Percentiles rank a stretch among this genome's conserved stretches.
Conservation (phyloP, 2,888 invertebrate species). For the Tachina fera region DNA sequence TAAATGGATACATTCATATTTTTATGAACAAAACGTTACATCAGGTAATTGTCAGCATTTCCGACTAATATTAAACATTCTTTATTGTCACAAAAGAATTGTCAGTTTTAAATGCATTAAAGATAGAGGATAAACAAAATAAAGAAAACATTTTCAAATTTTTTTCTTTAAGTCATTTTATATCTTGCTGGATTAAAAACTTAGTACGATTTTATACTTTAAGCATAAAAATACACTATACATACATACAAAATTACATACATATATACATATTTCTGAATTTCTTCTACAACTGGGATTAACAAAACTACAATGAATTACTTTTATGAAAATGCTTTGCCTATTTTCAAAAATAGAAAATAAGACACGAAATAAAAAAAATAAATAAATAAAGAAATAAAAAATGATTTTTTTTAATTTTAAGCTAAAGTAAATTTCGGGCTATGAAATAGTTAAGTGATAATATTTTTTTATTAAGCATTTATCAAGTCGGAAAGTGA, state of each 20-base stretch:
- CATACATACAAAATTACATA: neutral
- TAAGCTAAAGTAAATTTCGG: neutral
- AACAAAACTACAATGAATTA: conserved; percentile 16
- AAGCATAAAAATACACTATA: neutral
- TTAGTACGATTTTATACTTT: neutral
- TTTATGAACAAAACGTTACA: too few species aligned
- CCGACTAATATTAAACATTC: neutral
- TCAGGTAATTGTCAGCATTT: neutral
- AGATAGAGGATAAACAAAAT: neutral
- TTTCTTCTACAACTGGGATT: neutral
- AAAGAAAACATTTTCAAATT: neutral
- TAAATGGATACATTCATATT: too few species aligned
- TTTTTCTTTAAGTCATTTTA: neutral
- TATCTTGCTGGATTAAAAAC: conserved; percentile 12
- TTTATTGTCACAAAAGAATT: too few species aligned
- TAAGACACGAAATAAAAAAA: conserved; percentile 41
- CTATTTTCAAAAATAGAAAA: conserved; percentile 35
- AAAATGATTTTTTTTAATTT: conserved; percentile 29
- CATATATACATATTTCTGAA: neutral
- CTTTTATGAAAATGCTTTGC: neutral
- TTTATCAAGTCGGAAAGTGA: neutral
- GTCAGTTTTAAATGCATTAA: neutral
- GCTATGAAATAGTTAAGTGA: conserved; percentile 25
- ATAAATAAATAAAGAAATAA: too few species aligned
- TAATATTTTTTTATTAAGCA: too few species aligned